Conservation (phyloP, 2,797 vertebrate species). For the Lophotriccus pileatus region DNA sequence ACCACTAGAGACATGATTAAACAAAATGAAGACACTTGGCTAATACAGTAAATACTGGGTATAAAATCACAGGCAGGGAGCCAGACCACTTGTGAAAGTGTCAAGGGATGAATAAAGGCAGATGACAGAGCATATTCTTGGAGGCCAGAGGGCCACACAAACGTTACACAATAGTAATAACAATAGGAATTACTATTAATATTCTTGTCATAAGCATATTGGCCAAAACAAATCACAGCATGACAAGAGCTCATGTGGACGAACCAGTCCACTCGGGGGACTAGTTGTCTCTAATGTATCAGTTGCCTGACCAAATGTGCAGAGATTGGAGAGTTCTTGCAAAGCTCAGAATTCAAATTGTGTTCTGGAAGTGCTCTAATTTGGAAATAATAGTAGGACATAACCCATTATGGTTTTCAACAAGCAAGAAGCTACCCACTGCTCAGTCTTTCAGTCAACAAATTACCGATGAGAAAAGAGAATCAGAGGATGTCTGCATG, state of each 20-base stretch:
- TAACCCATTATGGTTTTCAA: background rate
- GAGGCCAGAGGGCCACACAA: background rate
- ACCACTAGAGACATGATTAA: background rate
- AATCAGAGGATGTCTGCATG: background rate
- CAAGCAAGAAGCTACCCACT: background rate
- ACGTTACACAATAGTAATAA: background rate
- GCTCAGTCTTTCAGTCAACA: background rate
- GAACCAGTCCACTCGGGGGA: background rate
- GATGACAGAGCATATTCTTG: background rate
- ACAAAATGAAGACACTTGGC: background rate
- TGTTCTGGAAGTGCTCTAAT: background rate
- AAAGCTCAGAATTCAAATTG: background rate
- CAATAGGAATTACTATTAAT: background rate
- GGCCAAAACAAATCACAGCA: background rate
- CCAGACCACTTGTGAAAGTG: background rate
- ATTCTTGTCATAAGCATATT: background rate
- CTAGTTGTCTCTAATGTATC: background rate
- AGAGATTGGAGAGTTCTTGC: background rate
- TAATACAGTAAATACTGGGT: background rate
- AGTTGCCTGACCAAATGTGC: background rate
- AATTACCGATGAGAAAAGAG: background rate
- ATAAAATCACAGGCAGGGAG: background rate
- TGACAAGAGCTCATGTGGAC: background rate
- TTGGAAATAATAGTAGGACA: background rate
- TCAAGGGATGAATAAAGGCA: background rate